Evolutionary conservation across 2,113 vertebrate species (phyloP).

Genomic region (Psammodynastes pulverulentus): DNA sequence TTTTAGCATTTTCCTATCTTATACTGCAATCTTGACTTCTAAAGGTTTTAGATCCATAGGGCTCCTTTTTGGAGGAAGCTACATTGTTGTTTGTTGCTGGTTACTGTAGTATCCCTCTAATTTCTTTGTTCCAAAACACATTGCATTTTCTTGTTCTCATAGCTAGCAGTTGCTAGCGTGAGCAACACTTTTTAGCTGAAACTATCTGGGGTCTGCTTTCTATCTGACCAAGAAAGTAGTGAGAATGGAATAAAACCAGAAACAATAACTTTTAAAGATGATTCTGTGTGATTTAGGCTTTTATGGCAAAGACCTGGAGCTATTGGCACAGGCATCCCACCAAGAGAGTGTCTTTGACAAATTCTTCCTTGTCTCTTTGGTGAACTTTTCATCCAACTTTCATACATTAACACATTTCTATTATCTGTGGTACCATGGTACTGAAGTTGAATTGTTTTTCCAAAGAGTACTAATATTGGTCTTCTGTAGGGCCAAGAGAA

Average conservation of each 20-base stretch:
- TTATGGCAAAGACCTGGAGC: conserved; percentile 43
- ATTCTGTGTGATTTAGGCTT: conserved; percentile 55
- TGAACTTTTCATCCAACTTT: conserved; percentile 51
- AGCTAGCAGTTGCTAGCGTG: neutral
- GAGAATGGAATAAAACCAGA: conserved; percentile 59
- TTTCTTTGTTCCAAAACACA: neutral
- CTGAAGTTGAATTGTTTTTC: neutral
- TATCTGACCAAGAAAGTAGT: conserved; percentile 38
- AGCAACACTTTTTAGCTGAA: conserved; percentile 31
- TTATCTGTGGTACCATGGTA: conserved; percentile 31
- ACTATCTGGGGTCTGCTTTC: conserved; percentile 33
- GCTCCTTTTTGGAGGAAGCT: neutral
- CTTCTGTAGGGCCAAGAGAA: conserved; percentile 5
- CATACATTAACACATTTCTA: conserved; percentile 41
- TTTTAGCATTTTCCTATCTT: neutral
- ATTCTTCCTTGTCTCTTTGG: conserved; percentile 27
- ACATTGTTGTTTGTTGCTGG: neutral
- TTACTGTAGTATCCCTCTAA: neutral
- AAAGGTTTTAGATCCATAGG: too few species aligned
- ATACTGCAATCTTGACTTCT: neutral
- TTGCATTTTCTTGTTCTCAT: neutral
- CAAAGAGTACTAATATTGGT: conserved; percentile 1
- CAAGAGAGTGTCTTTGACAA: conserved; percentile 41
- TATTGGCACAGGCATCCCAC: conserved; percentile 34
- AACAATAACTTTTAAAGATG: conserved; percentile 57